Base-by-base conservation (phyloP, 2,888 invertebrate genomes). In the Watsonalla cultraria region DNA sequence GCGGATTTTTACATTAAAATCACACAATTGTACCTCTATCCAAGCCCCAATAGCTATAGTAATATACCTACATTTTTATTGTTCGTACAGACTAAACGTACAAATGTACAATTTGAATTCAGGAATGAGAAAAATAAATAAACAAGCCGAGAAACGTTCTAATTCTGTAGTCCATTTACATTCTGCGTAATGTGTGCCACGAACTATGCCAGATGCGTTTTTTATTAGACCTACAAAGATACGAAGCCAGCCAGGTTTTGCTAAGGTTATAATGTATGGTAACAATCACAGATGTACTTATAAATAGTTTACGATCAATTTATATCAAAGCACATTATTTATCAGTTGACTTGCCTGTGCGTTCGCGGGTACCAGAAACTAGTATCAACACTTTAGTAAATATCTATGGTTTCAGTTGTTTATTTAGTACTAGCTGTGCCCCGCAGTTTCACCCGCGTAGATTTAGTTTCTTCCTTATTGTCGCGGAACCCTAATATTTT, bases 91-190 rank as follows among this genome's bases (percentile, higher is more conserved):
- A 42, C 42, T 42, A 42, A 42, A 42, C 42, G 11, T 24, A 11
- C 42, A 8, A 11, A 42, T 42, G 11, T 11, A 42, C 11, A 42
- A 42, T 42, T 11, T 42, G 42, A 11, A 11, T 42, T 42, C 11
- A 11, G 42, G 61, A 60, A 64, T 59, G 60, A 55, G 54, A 53
- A 68, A 61, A 68, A 63, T 65, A 76, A 76, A 78, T 72, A 76
- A 72, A 73, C 67, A 57, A 47, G 7, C 45, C 7, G 7, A 14
- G 42, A 62, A 62, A 66, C 62, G 66, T 67, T 78, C 81, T 78
- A 79, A 79, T 77, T 81, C 58, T 54, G 72, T 73, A 74, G 63
- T 72, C 65, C 69, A 72, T 79, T 74, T 72, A 71, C 68, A 66
- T 61, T 56, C 57, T 52, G 57, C 55, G 68, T 62, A 63, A 61